Conservation (phyloP, 2,888 invertebrate species). For the Callyntrura guangdongensis region DNA sequence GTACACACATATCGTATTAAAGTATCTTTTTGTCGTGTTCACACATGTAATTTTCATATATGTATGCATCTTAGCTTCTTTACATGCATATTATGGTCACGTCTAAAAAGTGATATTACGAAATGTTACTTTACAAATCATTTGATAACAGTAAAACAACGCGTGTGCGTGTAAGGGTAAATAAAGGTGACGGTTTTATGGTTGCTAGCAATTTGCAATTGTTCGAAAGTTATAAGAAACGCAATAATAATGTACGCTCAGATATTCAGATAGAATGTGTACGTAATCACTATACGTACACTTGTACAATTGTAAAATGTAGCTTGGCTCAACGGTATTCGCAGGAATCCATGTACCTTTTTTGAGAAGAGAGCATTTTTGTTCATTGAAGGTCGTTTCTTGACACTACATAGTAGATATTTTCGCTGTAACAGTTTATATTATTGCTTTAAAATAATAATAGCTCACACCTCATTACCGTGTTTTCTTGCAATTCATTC, state of each 20-base stretch:
- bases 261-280: background rate
- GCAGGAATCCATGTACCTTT: background rate
- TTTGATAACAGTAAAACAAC: too few species aligned
- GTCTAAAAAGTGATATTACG: too few species aligned
- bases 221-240: constrained; percentile 42
- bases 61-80: background rate
- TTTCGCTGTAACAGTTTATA: constrained; percentile 26
- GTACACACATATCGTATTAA: background rate
- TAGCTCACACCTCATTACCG: background rate
- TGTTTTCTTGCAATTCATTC: background rate
- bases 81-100: background rate
- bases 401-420: constrained; percentile 36
- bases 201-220: constrained; percentile 27
- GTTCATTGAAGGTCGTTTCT: constrained; percentile 49
- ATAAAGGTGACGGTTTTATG: background rate
- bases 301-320: background rate
- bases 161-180: too few species aligned
- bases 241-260: background rate
- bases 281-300: background rate
- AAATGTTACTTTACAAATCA: too few species aligned
- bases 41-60: background rate
- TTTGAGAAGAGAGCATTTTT: constrained; percentile 14
- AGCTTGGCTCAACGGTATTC: background rate
- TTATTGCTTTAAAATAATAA: constrained; percentile 17
- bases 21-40: background rate